Base-by-base conservation (phyloP, 2,113 vertebrate genomes). In the Leptobrachium ailaonicum region DNA sequence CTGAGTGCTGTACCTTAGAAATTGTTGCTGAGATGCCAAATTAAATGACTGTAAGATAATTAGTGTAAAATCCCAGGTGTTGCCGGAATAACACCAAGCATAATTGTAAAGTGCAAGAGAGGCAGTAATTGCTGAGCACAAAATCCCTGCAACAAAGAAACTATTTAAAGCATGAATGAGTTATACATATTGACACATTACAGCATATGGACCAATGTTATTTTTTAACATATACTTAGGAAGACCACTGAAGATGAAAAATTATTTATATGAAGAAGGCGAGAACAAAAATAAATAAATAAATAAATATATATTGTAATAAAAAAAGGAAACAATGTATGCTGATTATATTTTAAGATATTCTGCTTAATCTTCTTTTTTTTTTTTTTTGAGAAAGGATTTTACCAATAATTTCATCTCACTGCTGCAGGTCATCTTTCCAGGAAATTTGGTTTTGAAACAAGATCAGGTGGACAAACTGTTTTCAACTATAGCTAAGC, bases 11-110 rank as follows among this genome's bases (percentile, higher is more conserved):
- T 83, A 78, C 76, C 73, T 79, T 85, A 68, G 73, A 85, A 84
- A 78, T 62, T 82, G 63, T 68, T 82, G 77, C 76, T 80, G 73
- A 62, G 69, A 14, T 63, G 76, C 83, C 69, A 75, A 76, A 80
- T 77, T 83, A 83, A 82, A 84, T 86, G 76, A 79, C 70, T 86
- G 78, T 73, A 82, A 68, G 71, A 80, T 80, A 83, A 86, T 83
- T 73, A 84, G 68, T 76, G 81, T 78, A 80, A 84, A 82, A 56
- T 83, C 77, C 76, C 62, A 78, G 68, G 80, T 83, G 54, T 77
- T 80, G 83, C 82, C 82, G 79, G 74, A 83, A 84, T 43, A 82
- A 82, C 76, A 82, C 45, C 67, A 68, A 80, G 78, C 78, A 80
- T 80, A 80, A 80, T 74, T 80, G 78, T 58, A 80, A 80, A 70